Evolutionary conservation across 2,113 vertebrate genomes (phyloP), one percentile per base, ranked within the genome.

Genomic region (Sylvia atricapilla): DNA sequence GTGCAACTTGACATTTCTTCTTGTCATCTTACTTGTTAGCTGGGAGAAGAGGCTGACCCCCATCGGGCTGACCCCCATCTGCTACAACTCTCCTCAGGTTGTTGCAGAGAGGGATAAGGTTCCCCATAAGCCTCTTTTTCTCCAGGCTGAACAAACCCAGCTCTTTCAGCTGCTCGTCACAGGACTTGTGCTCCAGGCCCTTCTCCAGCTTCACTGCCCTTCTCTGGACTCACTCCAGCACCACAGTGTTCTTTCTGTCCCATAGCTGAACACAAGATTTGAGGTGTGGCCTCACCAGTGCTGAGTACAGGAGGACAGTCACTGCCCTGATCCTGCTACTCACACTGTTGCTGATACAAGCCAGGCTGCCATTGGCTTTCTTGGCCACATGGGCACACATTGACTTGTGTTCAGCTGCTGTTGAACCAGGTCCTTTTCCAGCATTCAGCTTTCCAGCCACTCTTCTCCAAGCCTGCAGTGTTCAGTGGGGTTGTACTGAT

Each of bases 211-310:
- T 33, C 20, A 7, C 25, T 67, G 39, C 69, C 28, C 13, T 60
- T 30, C 46, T 60, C n/a, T 68, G 53, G 28, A 12, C n/a, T n/a
- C 0, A 0, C 20, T 68, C 14, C 24, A 89, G 52, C 33, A 20
- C 37, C 6, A 67, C 53, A 39, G 0, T 52, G 33, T 24, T 43
- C 6, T 39, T 69, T 89, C 52, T 44, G 19, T 8, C 33, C 23
- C 19, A 59, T 46, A 89, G 53, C 19, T 75, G 39, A 21, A 6
- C 20, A 7, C 6, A 25, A 53, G 9, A 25, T 46, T 53, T 20
- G 19, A n/a, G 10, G 5, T 53, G 39, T 24, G 5, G 2, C 78
- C 10, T 82, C 20, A 35, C 24, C 24, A 31, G 7, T 60, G 39
- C 23, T 14, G 16, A 39, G 13, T 7, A 12, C 24, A n/a, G 19